Conservation (phyloP, 2,797 vertebrate species). For the Pterois miles region DNA sequence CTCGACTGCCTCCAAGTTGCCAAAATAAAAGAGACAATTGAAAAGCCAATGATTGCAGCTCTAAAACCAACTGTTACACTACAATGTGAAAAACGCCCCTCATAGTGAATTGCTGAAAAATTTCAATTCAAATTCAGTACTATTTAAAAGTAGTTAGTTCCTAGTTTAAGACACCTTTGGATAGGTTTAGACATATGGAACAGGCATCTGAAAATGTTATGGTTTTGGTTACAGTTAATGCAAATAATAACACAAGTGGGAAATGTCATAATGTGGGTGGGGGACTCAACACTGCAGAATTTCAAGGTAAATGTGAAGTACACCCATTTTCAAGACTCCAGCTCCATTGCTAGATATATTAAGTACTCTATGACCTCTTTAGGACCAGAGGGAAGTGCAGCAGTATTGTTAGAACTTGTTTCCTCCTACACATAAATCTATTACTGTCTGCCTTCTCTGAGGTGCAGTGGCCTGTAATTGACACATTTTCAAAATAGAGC, state of each 20-base stretch:
- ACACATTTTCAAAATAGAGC: not conserved
- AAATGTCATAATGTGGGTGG: not conserved
- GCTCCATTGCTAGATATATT: not conserved
- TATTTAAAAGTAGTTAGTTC: not conserved
- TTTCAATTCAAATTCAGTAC: not conserved
- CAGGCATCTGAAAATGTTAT: not conserved
- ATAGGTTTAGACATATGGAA: not conserved
- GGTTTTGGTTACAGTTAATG: not conserved
- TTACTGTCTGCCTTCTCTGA: not conserved
- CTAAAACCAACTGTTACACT: not conserved
- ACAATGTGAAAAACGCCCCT: not conserved
- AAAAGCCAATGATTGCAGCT: not conserved
- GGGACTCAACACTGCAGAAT: not conserved
- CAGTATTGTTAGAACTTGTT: not conserved
- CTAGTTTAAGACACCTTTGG: not conserved
- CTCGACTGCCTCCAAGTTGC: not conserved
- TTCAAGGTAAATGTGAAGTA: not conserved
- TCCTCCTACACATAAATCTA: not conserved
- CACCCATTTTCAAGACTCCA: not conserved
- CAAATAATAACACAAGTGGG: not conserved
- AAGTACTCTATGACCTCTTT: slow-evolving; percentile 1
- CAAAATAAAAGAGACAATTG: not conserved
- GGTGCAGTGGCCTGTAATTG: not conserved
- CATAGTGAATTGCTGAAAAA: not conserved
- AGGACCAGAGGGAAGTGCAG: slow-evolving; percentile 2